Evolutionary conservation across 2,888 invertebrate species (phyloP).

Genomic region (Agonopterix alstromeriana): DNA sequence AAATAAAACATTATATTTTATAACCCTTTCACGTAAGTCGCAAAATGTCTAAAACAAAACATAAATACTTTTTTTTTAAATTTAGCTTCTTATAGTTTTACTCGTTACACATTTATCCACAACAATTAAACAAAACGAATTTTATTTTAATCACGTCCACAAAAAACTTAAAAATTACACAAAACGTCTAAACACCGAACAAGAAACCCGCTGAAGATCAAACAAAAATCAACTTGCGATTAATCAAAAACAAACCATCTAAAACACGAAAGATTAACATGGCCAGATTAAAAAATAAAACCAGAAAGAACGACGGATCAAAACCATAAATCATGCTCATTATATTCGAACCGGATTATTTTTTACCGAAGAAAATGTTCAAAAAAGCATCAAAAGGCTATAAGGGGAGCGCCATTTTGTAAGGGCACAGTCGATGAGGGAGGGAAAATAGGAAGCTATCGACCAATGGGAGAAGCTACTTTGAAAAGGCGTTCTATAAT

Average conservation of each 20-base stretch:
- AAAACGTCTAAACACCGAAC: slow-evolving; percentile 7
- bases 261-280: slow-evolving; percentile 68
- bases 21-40: too few species aligned
- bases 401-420: slow-evolving; percentile 72
- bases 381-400: slow-evolving; percentile 73
- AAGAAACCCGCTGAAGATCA: slow-evolving; percentile 20
- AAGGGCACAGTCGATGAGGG: slow-evolving; percentile 60
- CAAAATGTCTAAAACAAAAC: too few species aligned
- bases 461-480: slow-evolving; percentile 38
- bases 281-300: slow-evolving; percentile 59
- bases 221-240: slow-evolving; percentile 48
- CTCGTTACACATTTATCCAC: too few species aligned
- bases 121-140: too few species aligned
- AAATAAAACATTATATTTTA: too few species aligned
- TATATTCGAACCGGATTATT: slow-evolving; percentile 75
- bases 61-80: too few species aligned
- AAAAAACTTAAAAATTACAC: too few species aligned
- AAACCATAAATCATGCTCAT: slow-evolving; percentile 76
- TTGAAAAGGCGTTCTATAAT: slow-evolving; percentile 57
- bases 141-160: too few species aligned
- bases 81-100: too few species aligned
- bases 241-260: slow-evolving; percentile 57
- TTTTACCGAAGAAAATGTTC: slow-evolving; percentile 72
- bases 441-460: slow-evolving; percentile 52
- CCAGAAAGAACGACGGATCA: slow-evolving; percentile 58